Percentiles rank a stretch among this genome's conserved stretches.
Conservation (phyloP, 2,113 vertebrate genomes). For the Carassius carassius region DNA sequence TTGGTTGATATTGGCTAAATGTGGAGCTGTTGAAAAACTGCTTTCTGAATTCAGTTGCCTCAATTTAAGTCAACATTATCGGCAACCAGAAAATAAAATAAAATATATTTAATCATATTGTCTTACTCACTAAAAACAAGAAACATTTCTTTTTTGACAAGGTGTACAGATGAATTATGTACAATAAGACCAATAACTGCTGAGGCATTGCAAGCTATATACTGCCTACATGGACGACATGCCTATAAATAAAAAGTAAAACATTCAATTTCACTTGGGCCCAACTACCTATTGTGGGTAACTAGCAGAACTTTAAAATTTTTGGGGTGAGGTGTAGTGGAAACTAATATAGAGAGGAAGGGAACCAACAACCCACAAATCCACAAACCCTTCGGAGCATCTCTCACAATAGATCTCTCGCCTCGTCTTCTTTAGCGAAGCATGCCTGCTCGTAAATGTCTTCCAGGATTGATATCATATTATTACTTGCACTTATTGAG, state of each 20-base stretch:
- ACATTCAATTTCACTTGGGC: conserved; percentile 40
- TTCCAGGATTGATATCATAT: conserved; percentile 66
- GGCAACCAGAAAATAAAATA: too few species aligned
- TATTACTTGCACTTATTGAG: conserved; percentile 54
- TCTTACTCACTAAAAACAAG: not conserved
- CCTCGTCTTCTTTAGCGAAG: conserved; percentile 50
- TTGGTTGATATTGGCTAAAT: not conserved
- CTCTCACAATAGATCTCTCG: conserved; percentile 24
- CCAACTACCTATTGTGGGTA: conserved; percentile 65
- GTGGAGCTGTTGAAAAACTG: not conserved
- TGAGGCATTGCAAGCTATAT: not conserved
- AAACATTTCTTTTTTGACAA: not conserved
- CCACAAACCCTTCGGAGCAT: conserved; percentile 1
- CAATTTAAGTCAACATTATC: not conserved
- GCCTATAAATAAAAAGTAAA: conserved; percentile 67
- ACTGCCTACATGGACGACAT: conserved; percentile 24
- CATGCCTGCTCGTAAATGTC: conserved; percentile 69
- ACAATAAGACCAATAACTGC: not conserved
- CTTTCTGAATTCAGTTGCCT: not conserved
- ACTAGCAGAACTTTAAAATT: conserved; percentile 56
- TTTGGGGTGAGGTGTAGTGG: not conserved
- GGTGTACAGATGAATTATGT: not conserved
- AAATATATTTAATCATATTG: too few species aligned
- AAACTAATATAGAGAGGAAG: conserved; percentile 38
- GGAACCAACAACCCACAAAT: conserved; percentile 37